Conservation (phyloP, 2,797 vertebrate species). For the Paratrypauchen microcephalus region DNA sequence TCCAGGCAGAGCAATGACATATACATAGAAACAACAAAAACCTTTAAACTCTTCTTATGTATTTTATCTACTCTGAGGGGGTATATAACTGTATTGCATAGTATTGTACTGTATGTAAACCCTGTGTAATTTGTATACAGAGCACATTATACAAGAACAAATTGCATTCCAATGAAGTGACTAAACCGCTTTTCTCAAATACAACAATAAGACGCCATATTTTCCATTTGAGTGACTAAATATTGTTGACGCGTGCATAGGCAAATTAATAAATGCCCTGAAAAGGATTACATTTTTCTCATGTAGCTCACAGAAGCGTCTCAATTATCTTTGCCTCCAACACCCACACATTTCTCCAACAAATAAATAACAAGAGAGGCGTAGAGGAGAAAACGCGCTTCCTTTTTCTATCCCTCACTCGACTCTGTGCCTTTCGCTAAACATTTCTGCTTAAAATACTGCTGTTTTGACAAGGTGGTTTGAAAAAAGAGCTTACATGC, state of each 20-base stretch:
- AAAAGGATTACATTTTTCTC: slow-evolving; percentile 66
- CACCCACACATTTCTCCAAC: slow-evolving; percentile 49
- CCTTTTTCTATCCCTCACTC: slow-evolving; percentile 56
- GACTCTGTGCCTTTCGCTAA: slow-evolving; percentile 44
- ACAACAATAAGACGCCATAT: background rate
- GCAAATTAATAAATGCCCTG: slow-evolving; percentile 70
- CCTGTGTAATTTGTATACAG: background rate
- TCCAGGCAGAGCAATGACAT: no score
- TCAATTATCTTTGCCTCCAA: slow-evolving; percentile 70
- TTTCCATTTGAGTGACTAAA: slow-evolving; percentile 30
- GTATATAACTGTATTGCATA: background rate
- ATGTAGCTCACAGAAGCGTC: slow-evolving; percentile 68
- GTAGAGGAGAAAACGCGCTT: slow-evolving; percentile 28
- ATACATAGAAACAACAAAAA: no score
- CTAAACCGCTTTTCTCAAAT: slow-evolving; percentile 1
- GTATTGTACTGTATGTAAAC: background rate
- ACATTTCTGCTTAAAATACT: slow-evolving; percentile 58
- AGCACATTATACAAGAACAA: background rate
- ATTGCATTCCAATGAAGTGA: background rate
- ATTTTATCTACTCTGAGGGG: no score
- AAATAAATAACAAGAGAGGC: slow-evolving; percentile 59
- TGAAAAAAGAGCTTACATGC: slow-evolving; percentile 43
- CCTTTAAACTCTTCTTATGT: no score
- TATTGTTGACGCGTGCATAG: slow-evolving; percentile 55
- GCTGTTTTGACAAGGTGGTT: slow-evolving; percentile 68